Evolutionary conservation across 2,888 invertebrate species (phyloP).

Genomic region (Nemoura dubitans): DNA sequence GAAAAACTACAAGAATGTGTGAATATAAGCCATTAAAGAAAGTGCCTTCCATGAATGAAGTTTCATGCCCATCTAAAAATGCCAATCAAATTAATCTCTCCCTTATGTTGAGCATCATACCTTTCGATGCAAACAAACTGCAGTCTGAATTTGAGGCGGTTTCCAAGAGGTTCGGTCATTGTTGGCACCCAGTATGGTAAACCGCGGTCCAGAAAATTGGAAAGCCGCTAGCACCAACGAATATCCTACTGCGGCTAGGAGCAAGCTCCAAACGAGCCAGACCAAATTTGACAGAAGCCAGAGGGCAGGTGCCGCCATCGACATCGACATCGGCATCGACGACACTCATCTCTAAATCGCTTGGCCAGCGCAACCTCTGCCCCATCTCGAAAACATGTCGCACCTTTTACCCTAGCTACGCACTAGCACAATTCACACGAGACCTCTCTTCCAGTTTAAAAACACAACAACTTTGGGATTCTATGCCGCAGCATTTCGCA

Average conservation of each 20-base stretch:
- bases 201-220: background rate
- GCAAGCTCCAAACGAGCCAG: constrained; percentile 35
- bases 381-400: too few species aligned
- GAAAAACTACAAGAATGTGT: background rate
- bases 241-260: constrained; percentile 39
- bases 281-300: background rate
- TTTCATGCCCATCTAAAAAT: background rate
- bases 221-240: constrained; percentile 39
- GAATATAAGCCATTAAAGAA: background rate
- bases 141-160: background rate
- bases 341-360: too few species aligned
- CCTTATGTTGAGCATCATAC: too few species aligned
- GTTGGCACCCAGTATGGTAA: background rate
- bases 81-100: too few species aligned
- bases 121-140: background rate
- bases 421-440: too few species aligned
- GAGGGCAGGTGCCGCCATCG: background rate
- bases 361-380: too few species aligned
- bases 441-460: too few species aligned
- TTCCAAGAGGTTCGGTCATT: background rate
- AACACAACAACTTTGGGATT: too few species aligned
- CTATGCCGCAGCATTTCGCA: too few species aligned
- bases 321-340: too few species aligned
- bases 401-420: too few species aligned
- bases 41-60: background rate